Evolutionary conservation across 2,888 invertebrate species (phyloP).

Genomic region (Lasiommata megera): DNA sequence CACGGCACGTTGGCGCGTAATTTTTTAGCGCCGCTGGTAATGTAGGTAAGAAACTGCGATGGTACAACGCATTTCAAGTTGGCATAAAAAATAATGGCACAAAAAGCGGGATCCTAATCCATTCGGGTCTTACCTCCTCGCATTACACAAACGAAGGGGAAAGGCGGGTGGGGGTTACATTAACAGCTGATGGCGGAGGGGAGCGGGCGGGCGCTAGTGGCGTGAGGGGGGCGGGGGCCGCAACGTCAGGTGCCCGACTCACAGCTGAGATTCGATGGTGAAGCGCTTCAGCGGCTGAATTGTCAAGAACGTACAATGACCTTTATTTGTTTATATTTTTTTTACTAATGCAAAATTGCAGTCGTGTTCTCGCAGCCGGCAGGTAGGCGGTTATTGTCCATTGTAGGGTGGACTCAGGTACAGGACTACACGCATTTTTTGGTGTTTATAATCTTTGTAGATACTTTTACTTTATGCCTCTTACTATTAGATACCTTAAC

Average conservation of each 20-base stretch:
- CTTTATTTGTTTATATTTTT: conserved; percentile 69
- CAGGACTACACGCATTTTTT: neutral
- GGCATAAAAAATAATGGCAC: conserved; percentile 33
- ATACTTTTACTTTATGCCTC: neutral
- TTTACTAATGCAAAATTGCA: conserved; percentile 26
- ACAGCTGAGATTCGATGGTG: conserved; percentile 55
- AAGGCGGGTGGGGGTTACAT: conserved; percentile 72
- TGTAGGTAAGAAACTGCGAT: conserved; percentile 2
- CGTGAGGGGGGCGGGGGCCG: conserved; percentile 41
- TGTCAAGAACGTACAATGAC: conserved; percentile 62
- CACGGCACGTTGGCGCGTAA: neutral
- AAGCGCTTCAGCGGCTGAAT: conserved; percentile 66
- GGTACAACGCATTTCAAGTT: conserved; percentile 11
- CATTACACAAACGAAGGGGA: conserved; percentile 82
- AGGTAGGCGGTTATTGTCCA: neutral
- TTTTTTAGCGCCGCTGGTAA: neutral
- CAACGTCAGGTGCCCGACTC: conserved; percentile 76
- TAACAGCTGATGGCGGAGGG: conserved; percentile 77
- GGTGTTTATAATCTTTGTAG: neutral
- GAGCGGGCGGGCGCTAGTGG: conserved; percentile 37
- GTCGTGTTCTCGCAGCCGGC: conserved; percentile 19
- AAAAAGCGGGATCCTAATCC: conserved; percentile 42
- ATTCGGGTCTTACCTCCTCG: conserved; percentile 64
- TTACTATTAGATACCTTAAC: no score
- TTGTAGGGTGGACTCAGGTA: conserved; percentile 15